Base-by-base conservation (phyloP, 2,113 vertebrate species). In the Nannobrachium achirus region DNA sequence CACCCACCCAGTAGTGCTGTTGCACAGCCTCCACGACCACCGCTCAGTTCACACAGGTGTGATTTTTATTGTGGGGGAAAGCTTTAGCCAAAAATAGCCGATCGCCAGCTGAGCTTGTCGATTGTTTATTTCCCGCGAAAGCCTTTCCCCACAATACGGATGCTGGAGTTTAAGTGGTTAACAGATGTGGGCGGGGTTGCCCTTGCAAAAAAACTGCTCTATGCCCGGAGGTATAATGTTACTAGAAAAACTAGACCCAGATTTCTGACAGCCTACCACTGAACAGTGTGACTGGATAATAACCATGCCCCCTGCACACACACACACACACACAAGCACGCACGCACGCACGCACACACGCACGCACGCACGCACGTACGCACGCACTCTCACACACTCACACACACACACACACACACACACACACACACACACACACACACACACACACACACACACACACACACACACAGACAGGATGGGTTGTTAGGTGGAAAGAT, bases 241-340 rank as follows among this genome's bases (percentile, higher is more conserved):
- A 49, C 83, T 73, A 76, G 1, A 25, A 76, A 63, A 85, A 88
- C 78, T 66, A 56, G 11, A 42, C 66, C 63, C 20, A 40, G 50
- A 46, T 69, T 73, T 80, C 42, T 76, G 16, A 41, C 66, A 68
- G 66, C 18, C 40, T 14, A 59, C 58, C 42, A 49, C 71, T 82
- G 83, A 84, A 90, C 73, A 76, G 76, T 68, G 64, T 78, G 78
- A 78, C 79, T 81, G 73, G 76, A 74, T 77, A 66, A 84, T 71
- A 76, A 75, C 52, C 48, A 56, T 52, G 40, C 8, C 9, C 19
- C 56, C 51, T 58, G 44, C 62, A 63, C 65, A 56, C 61, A 44
- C 50, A 8, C 19, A 52, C 53, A 65, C 51, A 49, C 25, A 33
- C 25, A 9, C 58, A 48, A n/a, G 48, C 56, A 44, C 59, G 66